phyloP scores from a whole-genome alignment of 2,888 invertebrate genomes.

The Dynastes tityus region DNA sequence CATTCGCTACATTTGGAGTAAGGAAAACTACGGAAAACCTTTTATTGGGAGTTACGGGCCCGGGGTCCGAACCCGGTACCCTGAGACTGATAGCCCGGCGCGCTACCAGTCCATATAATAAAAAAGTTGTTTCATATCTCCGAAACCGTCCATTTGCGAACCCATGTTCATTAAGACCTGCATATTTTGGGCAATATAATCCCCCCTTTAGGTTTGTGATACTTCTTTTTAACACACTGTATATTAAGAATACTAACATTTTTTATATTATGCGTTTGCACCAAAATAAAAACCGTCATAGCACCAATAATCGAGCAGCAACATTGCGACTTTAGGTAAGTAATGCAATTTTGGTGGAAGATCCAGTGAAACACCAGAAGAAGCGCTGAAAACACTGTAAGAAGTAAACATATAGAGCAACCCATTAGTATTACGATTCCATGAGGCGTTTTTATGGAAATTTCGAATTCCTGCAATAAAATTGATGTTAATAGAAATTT shows the following conservation, averaged over 20 bases:
- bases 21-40: too few relatives aligned
- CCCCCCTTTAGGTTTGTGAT: too few relatives aligned
- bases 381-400: conserved; percentile 70
- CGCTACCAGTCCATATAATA: too few relatives aligned
- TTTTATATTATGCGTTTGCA: conserved; percentile 70
- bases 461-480: conserved; percentile 11
- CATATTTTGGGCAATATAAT: too few relatives aligned
- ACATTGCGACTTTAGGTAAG: conserved; percentile 79
- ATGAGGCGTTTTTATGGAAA: conserved; percentile 54
- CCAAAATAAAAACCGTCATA: conserved; percentile 75
- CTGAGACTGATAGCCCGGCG: too few relatives aligned
- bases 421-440: conserved; percentile 71
- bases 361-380: conserved; percentile 72
- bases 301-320: conserved; percentile 80
- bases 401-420: conserved; percentile 72
- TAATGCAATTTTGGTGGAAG: conserved; percentile 73
- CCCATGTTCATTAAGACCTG: too few relatives aligned
- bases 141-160: too few relatives aligned
- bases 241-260: conserved; percentile 66
- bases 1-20: too few relatives aligned
- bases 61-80: too few relatives aligned
- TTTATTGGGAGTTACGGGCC: too few relatives aligned
- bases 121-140: too few relatives aligned
- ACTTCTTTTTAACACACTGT: too few relatives aligned
- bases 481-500: neutral